phyloP scores from a whole-genome alignment of 2,113 vertebrate genomes.

The Tympanuchus pallidicinctus region DNA sequence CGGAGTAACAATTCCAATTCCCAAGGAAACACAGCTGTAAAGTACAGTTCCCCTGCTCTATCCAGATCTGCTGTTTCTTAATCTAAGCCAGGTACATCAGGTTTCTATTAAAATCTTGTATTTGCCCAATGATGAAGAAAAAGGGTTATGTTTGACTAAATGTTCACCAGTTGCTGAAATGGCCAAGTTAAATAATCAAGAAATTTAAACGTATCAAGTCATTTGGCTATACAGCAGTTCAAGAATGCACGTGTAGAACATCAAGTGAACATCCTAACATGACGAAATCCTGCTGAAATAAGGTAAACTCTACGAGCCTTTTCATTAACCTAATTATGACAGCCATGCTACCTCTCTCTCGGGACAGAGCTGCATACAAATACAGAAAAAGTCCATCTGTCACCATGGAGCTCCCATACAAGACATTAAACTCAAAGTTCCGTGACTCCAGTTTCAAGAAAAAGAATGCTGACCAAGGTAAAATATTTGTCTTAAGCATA shows the following conservation, averaged over 20 bases:
- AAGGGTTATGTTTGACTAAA: not conserved
- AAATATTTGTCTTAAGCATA: not conserved
- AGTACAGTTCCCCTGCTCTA: not conserved
- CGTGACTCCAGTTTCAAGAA: not conserved
- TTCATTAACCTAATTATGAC: not conserved
- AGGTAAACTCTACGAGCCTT: not conserved
- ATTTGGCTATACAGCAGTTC: not conserved
- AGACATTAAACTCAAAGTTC: not conserved
- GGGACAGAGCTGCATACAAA: not conserved
- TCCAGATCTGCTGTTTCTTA: not conserved
- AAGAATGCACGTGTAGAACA: not conserved
- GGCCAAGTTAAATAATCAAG: not conserved
- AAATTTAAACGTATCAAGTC: not conserved
- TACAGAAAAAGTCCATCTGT: not conserved
- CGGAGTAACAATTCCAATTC: not conserved
- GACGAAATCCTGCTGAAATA: slow-evolving; percentile 12
- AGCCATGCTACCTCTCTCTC: not conserved
- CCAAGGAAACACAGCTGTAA: not conserved
- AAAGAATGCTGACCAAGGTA: not conserved
- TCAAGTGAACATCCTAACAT: not conserved
- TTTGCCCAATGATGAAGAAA: not conserved
- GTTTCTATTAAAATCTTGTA: not conserved
- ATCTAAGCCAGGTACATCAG: not conserved
- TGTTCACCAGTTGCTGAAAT: not conserved
- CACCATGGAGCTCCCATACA: not conserved